Evolutionary conservation across 2,888 invertebrate genomes (phyloP), one percentile per base, ranked within the genome.

Genomic region (Cerastis leucographa): DNA sequence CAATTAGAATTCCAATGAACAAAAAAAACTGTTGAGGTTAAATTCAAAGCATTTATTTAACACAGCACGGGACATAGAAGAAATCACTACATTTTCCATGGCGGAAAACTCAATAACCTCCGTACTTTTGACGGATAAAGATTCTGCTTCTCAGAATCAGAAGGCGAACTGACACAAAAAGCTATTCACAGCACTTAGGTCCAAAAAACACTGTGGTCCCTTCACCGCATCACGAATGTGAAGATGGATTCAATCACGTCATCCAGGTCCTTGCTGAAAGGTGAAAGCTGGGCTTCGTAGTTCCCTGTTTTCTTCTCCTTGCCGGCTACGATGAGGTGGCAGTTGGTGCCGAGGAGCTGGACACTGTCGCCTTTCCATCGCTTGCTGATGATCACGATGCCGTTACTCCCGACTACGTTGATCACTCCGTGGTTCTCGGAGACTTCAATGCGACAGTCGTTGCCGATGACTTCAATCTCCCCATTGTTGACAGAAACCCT

Each of bases 181-280:
- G 79, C 86, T 86, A 90, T 86, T 88, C 89, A 89, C 89, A 88
- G 85, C 86, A 88, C 82, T 85, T 76, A 80, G 76, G 87, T 89
- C 90, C 89, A 81, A 80, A 72, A 72, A 61, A 66, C 85, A 87
- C 86, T 76, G 59, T 22, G 29, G 7, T n/a, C 49, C 66, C 73
- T 78, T 95, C 96, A 96, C 78, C 96, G 96, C 95, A 96, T 96
- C 76, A 96, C 96, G 81, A 96, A 96, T 17, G 94, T 91, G 90
- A 96, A 96, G 88, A 96, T 95, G 0, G 96, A 95, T 76, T 96
- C 96, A 79, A 96, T 95, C 78, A 96, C 95, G 83, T 96, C 96
- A 88, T 96, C 96, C 91, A 96, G 84, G 49, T 96, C 95, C 84
- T 94, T 96, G 91, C 95, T 96, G 91, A 96, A 96, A 0, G 96